Evolutionary conservation across 1,140 invertebrate genomes (phyloP), one percentile per base, ranked within the genome.

Genomic region (Copidosoma floridanum): DNA sequence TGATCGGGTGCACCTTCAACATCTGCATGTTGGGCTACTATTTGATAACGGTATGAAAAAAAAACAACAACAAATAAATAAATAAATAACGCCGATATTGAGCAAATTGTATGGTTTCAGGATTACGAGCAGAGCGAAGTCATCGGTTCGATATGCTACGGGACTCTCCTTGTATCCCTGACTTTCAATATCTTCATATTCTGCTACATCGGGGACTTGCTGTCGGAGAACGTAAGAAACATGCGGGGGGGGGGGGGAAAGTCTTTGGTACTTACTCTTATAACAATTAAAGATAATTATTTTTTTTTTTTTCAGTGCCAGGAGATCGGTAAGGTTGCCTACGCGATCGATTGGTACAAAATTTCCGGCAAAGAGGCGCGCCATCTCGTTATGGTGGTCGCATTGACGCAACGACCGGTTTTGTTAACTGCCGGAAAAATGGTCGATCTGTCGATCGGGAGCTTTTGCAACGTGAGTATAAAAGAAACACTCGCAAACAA

Each of bases 11-110:
- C 14, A 69, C 65, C 0, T 32, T 63, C 2, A 57, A 57, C n/a
- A 68, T 74, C 35, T 72, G 72, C 6, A 63, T 29, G 20, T 48
- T 71, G 46, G 56, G 62, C 14, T 63, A 72, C 57, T 65, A 66
- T 44, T 41, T 40, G 37, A 62, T 70, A 12, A 68, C 48, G 47
- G 68, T 70, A 56, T 16, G 61, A 21, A 37, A 41, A 11, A 53
- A 26, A 26, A 3, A 46, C 16, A 46, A 23, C 3, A 23, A 23
- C 0, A 3, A 21, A 46, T 1, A 14, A 7, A 3, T 5, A 12
- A 32, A 32, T 32, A 0, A 32, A 32, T 32, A n/a, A n/a, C n/a
- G n/a, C n/a, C n/a, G n/a, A n/a, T n/a, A n/a, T n/a, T n/a, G n/a
- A n/a, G n/a, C n/a, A n/a, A n/a, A 8, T 32, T 32, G 12, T 32